Base-by-base conservation (phyloP, 2,888 invertebrate genomes). In the Drosophila aldrichi region DNA sequence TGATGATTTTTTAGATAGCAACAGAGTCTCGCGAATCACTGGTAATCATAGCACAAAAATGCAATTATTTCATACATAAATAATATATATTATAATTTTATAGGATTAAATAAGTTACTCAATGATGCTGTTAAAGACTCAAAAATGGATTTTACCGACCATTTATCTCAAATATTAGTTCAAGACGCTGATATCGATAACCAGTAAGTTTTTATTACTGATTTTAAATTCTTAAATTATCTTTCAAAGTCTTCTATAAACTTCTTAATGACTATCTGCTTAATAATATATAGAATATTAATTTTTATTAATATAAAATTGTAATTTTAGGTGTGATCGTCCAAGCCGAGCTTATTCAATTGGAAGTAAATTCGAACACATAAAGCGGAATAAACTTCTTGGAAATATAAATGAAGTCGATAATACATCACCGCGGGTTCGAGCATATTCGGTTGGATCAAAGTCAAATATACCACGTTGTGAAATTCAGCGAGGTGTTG, bases 271-370 rank as follows among this genome's bases (percentile, higher is more conserved):
- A 8, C 8, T 29, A 29, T 29, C 2, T 29, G 32, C 32, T 10
- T 32, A 9, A 32, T 32, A 9, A 9, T 32, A 32, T 9, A 32
- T 32, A 32, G 1, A 7, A 32, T 32, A 32, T 32, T 32, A 9
- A 32, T 16, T 38, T 16, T n/a, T 32, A 49, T 7, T 32, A 18
- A 49, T 32, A 1, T 6, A 1, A 9, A 49, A 52, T 16, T 22
- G n/a, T n/a, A 49, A 29, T 61, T 61, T 32, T 32, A 84, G 85
- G 48, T 78, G n/a, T 59, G 93, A 92, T 79, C 94, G 94, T 81
- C 96, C 96, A n/a, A 94, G 95, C 58, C 94, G 97, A 79, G 96
- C 97, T 1, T 97, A 97, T 93, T 97, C 97, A 32, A 96, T 97
- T 75, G 97, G 97, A 25, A 97, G 97, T 61, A 95, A 96, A 78